Evolutionary conservation across 1,140 invertebrate genomes (phyloP).

Genomic region (Sitodiplosis mosellana): DNA sequence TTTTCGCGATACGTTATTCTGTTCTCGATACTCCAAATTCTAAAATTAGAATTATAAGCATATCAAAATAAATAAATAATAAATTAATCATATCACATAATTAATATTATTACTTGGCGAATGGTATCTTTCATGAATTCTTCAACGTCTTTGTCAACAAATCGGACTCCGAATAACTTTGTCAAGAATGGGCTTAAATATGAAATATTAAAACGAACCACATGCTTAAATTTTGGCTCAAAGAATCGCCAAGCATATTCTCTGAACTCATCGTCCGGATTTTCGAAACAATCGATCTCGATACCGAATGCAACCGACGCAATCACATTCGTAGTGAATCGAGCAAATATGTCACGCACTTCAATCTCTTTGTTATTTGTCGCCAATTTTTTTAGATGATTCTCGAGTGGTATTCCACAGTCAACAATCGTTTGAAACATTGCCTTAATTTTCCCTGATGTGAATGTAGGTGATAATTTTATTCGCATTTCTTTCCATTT

Average conservation of each 20-base stretch:
- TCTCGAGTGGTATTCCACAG: slow-evolving; percentile 10
- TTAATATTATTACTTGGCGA: no score
- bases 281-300: slow-evolving; percentile 7
- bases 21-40: slow-evolving; percentile 27
- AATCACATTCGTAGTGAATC: slow-evolving; percentile 34
- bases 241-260: not conserved
- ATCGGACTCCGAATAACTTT: slow-evolving; percentile 13
- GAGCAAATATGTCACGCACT: slow-evolving; percentile 5
- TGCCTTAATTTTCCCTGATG: slow-evolving; percentile 28
- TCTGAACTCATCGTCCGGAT: slow-evolving; percentile 8
- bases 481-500: no score
- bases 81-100: no score
- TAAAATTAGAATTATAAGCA: no score
- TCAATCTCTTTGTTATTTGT: slow-evolving; percentile 10
- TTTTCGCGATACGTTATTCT: slow-evolving; percentile 21
- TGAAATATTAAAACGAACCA: not conserved
- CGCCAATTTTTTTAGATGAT: slow-evolving; percentile 23
- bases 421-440: slow-evolving; percentile 27
- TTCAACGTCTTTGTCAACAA: slow-evolving; percentile 25
- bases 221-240: not conserved
- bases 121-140: slow-evolving; percentile 31
- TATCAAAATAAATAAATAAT: no score
- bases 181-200: not conserved
- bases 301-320: slow-evolving; percentile 35
- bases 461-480: slow-evolving; percentile 25